These are phyloP conservation scores for Condylostylus longicornis DNA, from an alignment of 1,140 invertebrate species.

Conservation along the genomic window DNA sequence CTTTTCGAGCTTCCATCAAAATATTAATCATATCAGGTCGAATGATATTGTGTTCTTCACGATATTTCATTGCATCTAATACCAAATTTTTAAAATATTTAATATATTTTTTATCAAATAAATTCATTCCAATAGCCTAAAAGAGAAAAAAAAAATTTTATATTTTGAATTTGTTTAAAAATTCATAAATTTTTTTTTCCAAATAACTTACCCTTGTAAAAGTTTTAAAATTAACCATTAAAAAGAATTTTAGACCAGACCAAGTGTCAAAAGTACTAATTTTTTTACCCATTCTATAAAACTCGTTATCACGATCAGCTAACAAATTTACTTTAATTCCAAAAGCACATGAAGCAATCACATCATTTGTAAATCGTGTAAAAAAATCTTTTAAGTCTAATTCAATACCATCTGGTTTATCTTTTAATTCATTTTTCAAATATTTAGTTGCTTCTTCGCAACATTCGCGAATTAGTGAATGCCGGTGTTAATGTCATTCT, in stretches of 20 bases:
- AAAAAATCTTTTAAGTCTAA: slow-evolving; percentile 37
- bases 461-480: slow-evolving; percentile 32
- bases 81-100: slow-evolving; percentile 29
- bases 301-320: slow-evolving; percentile 35
- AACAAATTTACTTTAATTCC: slow-evolving; percentile 41
- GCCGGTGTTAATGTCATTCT: slow-evolving; percentile 30
- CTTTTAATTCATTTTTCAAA: slow-evolving; percentile 12
- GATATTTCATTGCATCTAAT: slow-evolving; percentile 33
- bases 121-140: slow-evolving; percentile 13
- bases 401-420: slow-evolving; percentile 13
- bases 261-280: slow-evolving; percentile 15
- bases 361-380: slow-evolving; percentile 41
- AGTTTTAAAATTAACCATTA: slow-evolving; percentile 10
- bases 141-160: slow-evolving; percentile 1
- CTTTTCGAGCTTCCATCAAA: slow-evolving; percentile 33
- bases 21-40: slow-evolving; percentile 40
- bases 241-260: slow-evolving; percentile 17
- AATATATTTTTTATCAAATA: slow-evolving; percentile 19
- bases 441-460: slow-evolving; percentile 22
- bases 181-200: slow-evolving; percentile 4
- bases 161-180: slow-evolving; percentile 7
- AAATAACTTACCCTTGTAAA: slow-evolving; percentile 10
- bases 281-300: slow-evolving; percentile 35
- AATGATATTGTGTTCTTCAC: slow-evolving; percentile 33
- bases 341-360: slow-evolving; percentile 41